Evolutionary conservation across 2,113 vertebrate species (phyloP).

Genomic region (Albula glossodonta): DNA sequence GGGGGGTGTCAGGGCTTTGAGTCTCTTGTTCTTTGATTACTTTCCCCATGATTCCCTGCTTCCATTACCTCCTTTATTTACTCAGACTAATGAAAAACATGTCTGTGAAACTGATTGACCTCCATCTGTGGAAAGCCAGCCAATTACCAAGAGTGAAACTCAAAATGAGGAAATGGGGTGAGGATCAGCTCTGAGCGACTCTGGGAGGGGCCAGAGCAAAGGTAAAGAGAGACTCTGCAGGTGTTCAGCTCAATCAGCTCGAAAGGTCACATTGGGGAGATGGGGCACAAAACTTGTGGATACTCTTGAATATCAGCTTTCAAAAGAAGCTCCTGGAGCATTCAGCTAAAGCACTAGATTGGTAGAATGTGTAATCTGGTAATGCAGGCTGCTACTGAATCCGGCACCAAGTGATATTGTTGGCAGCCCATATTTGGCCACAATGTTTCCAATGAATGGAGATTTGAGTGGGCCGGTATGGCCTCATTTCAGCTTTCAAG

Average conservation of each 20-base stretch:
- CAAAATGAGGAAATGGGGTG: background rate
- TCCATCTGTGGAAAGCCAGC: slow-evolving; percentile 20
- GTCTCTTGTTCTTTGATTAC: slow-evolving; percentile 26
- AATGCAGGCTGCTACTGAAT: too few relatives aligned
- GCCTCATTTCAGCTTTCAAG: too few relatives aligned
- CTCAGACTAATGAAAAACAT: slow-evolving; percentile 40
- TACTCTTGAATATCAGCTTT: too few relatives aligned
- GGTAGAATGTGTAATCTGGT: too few relatives aligned
- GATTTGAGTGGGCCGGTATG: too few relatives aligned
- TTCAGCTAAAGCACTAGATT: too few relatives aligned
- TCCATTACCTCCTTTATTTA: slow-evolving; percentile 40
- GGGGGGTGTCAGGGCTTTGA: background rate
- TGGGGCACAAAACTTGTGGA: too few relatives aligned
- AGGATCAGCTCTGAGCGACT: background rate
- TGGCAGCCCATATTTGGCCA: too few relatives aligned
- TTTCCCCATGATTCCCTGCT: slow-evolving; percentile 29
- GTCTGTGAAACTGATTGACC: slow-evolving; percentile 25
- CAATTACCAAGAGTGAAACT: background rate
- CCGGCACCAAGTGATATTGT: too few relatives aligned
- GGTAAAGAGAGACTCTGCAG: too few relatives aligned
- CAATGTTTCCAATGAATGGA: too few relatives aligned
- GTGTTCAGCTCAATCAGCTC: background rate
- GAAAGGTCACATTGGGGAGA: background rate
- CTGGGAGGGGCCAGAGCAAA: background rate
- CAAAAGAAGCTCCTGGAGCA: too few relatives aligned